A percentile compares a stretch with the other conserved stretches of the same genome.
Conservation (phyloP, 2,113 vertebrate species). For the Tauraco erythrolophus region DNA sequence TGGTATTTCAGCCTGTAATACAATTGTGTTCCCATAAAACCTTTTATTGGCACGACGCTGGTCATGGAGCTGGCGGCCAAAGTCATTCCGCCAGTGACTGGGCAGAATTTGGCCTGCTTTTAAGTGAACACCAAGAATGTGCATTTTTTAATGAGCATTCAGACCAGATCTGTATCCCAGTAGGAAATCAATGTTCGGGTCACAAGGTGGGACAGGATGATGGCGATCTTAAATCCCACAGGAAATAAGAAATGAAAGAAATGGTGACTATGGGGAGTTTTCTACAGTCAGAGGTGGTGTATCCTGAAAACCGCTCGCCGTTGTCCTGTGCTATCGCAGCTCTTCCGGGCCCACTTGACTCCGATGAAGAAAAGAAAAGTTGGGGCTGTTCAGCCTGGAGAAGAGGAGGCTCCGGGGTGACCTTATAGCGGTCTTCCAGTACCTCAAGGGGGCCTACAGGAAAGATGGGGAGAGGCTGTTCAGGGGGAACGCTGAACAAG, state of each 20-base stretch:
- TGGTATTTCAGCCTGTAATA: neutral
- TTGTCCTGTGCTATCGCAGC: fast-evolving
- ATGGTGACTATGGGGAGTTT: neutral
- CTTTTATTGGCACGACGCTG: neutral
- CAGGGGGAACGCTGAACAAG: neutral
- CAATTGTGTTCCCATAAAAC: neutral
- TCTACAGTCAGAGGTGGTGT: neutral
- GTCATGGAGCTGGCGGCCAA: neutral
- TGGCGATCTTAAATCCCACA: neutral
- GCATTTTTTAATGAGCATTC: neutral
- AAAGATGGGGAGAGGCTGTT: too few relatives aligned
- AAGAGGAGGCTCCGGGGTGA: too few relatives aligned
- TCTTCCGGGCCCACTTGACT: neutral
- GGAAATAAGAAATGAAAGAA: neutral
- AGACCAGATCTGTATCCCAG: neutral
- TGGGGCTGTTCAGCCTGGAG: too few relatives aligned
- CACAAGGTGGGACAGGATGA: neutral
- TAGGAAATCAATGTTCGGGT: neutral
- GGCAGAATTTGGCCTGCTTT: neutral
- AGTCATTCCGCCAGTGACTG: neutral
- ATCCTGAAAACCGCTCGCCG: neutral
- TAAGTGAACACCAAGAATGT: fast-evolving
- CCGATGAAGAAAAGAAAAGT: neutral
- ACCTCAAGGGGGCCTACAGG: too few relatives aligned
- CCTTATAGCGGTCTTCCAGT: too few relatives aligned